Base-by-base conservation (phyloP, 2,797 vertebrate species). In the Kryptolebias ocellatus region DNA sequence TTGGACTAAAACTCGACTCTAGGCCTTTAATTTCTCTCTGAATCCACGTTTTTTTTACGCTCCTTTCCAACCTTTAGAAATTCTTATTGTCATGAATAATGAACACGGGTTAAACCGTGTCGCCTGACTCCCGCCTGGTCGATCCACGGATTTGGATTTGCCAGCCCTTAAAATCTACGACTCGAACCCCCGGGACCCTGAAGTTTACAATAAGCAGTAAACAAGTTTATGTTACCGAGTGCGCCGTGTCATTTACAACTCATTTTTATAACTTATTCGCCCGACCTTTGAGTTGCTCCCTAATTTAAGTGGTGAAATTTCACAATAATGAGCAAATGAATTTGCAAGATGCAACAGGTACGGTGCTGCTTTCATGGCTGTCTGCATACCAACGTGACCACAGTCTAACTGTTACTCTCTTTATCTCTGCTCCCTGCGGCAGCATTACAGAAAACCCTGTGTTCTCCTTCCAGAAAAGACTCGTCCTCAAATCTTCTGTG, bases 291-390 rank as follows among this genome's bases (percentile, higher is more conserved):
- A 77, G 29, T 69, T 60, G 44, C 85, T 87, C 67, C 76, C 76
- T 60, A 74, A 89, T 87, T 89, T 86, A 82, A 89, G 80, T 17
- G 16, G 70, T 72, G 77, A 84, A 89, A 92, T 92, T 93, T 91
- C 90, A 88, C 86, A 92, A 89, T 92, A 92, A 86, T 87, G 91
- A 90, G 87, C 80, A 91, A 92, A 92, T 92, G 92, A 83, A 92
- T 90, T 86, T 86, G 90, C 95, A 95, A 96, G 95, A 95, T 85
- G 89, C 88, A 90, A 92, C 95, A 95, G 91, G 94, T 82, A 88
- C 56, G 56, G 79, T 50, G 61, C 68, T 71, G 87, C 90, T 93
- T 91, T 94, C 93, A 93, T 93, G 92, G 71, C 88, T 84, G 93
- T 95, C 92, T 92, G 92, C 95, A 94, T 95, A 94, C 91, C 94